Conservation (phyloP, 2,888 invertebrate genomes). For the Nymphalis c-album region DNA sequence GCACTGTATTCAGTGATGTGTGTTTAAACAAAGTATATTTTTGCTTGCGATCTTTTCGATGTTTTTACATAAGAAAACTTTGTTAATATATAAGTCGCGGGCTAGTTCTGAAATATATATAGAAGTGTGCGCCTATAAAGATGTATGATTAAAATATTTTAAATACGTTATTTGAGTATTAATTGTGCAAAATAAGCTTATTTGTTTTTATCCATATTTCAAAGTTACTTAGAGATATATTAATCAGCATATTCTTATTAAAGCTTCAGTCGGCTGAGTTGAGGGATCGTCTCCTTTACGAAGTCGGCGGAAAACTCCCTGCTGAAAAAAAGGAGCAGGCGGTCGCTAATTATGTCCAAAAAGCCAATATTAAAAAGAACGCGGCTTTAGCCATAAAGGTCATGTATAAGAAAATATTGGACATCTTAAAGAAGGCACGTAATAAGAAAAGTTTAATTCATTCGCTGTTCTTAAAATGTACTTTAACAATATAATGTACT, state of each 20-base stretch:
- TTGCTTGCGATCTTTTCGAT: no score
- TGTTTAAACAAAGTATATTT: no score
- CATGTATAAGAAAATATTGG: constrained; percentile 83
- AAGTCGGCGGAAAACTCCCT: constrained; percentile 69
- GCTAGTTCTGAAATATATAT: no score
- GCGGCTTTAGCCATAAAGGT: constrained; percentile 84
- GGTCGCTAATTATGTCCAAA: constrained; percentile 83
- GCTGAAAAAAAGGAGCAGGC: constrained; percentile 80
- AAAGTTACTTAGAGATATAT: not conserved
- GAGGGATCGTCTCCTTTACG: constrained; percentile 76
- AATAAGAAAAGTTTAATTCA: not conserved
- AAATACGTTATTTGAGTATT: no score
- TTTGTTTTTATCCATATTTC: not conserved
- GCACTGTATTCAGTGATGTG: no score
- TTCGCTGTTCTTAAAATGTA: no score
- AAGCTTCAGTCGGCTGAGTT: constrained; percentile 79
- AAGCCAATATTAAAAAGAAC: constrained; percentile 83
- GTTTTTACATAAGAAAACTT: no score
- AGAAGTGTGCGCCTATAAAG: no score
- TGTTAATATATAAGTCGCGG: no score
- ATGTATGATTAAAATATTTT: no score
- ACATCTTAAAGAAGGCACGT: constrained; percentile 83
- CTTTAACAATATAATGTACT: no score
- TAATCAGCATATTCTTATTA: constrained; percentile 16
- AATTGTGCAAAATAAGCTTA: no score